Base-by-base conservation (phyloP, 2,888 invertebrate genomes). In the Netelia virgata region DNA sequence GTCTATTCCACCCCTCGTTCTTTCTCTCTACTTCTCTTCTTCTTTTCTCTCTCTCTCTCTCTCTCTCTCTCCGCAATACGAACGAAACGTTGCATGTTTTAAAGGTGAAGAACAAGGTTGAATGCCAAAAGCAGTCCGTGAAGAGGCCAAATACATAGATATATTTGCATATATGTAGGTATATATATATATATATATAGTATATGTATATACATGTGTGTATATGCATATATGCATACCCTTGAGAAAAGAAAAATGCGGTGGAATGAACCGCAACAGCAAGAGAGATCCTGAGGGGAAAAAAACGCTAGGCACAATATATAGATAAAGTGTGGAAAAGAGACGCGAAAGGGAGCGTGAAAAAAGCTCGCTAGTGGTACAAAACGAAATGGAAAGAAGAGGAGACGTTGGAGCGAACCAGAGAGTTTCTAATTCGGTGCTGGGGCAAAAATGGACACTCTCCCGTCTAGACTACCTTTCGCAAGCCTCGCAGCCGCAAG, bases 131-230 rank as follows among this genome's bases (percentile, higher is more conserved):
- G 86, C 94, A 94, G 94, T 94, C 91, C 94, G 94, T 88, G 94
- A 94, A 92, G 94, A 94, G 86, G 93, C 94, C 75, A 94, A 86
- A 94, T 94, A 89, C 92, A 92, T 89, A 83, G 74, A 80, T 82
- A 73, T 93, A 92, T 94, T 3, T 55, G 16, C 18, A 57, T 57
- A 57, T 57, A 57, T 57, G 18, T 14, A n/a, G 50, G 2, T n/a
- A 3, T 11, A 50, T 9, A 50, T 50, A 50, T 50, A 50, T 50
- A n/a, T n/a, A n/a, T n/a, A n/a, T n/a, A n/a, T n/a, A n/a, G 10
- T 50, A 50, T 3, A 50, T 50, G 5, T 53, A 8, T 53, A n/a
- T n/a, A 53, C 1, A 14, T 36, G 36, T 28, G 28, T 28, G 28
- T 20, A 69, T 9, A 10, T 16, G 18, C 18, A 53, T 93, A 94